Conservation (phyloP, 2,797 vertebrate species). For the Potorous gilbertii region DNA sequence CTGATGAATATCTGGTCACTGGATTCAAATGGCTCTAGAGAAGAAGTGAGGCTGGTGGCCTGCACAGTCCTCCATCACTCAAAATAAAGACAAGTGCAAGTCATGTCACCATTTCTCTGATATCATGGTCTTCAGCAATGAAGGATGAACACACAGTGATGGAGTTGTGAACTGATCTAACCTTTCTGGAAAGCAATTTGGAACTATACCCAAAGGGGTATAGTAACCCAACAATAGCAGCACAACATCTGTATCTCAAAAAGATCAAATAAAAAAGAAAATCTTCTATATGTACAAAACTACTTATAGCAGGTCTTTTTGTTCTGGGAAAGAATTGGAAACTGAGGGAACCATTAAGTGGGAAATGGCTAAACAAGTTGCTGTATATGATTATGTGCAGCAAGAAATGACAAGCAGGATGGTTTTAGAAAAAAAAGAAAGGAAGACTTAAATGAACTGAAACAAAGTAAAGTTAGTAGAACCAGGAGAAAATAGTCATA, state of each 20-base stretch:
- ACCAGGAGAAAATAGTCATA: not conserved
- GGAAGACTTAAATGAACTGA: not conserved
- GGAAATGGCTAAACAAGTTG: not conserved
- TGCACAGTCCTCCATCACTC: no score
- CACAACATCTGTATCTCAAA: not conserved
- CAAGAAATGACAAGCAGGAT: not conserved
- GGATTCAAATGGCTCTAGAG: no score
- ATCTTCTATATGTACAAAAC: not conserved
- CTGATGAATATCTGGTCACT: no score
- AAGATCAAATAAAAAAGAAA: not conserved
- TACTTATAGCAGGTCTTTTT: not conserved
- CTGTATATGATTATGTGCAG: not conserved
- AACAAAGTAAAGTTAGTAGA: not conserved
- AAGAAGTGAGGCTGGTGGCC: no score
- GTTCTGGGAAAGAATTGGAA: not conserved
- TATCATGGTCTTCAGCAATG: no score
- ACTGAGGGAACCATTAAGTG: not conserved
- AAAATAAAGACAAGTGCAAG: no score
- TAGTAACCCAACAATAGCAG: not conserved
- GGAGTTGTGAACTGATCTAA: not conserved
- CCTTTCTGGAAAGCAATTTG: not conserved
- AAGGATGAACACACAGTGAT: not conserved
- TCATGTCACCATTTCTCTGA: no score
- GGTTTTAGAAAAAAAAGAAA: not conserved
- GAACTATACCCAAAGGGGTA: not conserved